phyloP scores from a whole-genome alignment of 2,797 vertebrate genomes.

The Danio tinwini region DNA sequence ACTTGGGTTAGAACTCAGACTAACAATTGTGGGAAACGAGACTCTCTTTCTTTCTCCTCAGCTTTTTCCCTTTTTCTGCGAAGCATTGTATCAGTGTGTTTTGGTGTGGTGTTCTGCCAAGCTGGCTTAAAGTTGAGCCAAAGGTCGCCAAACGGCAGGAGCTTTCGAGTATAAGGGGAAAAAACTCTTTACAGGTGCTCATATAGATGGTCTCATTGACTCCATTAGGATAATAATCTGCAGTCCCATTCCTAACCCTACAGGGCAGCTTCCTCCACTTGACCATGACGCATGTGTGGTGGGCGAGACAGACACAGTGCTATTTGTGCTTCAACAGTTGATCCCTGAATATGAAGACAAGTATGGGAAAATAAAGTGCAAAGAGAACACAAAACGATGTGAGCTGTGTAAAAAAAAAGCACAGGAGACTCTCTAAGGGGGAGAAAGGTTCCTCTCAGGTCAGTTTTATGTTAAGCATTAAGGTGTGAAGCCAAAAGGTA shows the following conservation, averaged over 20 bases:
- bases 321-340: conserved; percentile 34
- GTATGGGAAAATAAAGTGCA: conserved; percentile 37
- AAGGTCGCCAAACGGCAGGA: conserved; percentile 64
- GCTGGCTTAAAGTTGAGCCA: conserved; percentile 51
- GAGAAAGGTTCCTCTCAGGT: conserved; percentile 30
- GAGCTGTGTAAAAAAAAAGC: conserved; percentile 30
- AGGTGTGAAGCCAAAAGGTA: conserved; percentile 13
- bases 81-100: conserved; percentile 65
- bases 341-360: conserved; percentile 49
- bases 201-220: conserved; percentile 1
- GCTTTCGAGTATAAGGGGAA: conserved; percentile 49
- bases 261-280: conserved; percentile 30
- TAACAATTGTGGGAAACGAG: conserved; percentile 43
- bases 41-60: conserved; percentile 36
- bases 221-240: conserved; percentile 35
- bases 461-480: conserved; percentile 7
- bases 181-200: conserved; percentile 63
- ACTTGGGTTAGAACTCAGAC: conserved; percentile 58
- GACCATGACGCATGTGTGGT: conserved; percentile 27
- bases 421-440: conserved; percentile 13
- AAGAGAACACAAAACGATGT: conserved; percentile 19
- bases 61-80: conserved; percentile 51
- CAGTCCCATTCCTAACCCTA: conserved; percentile 34
- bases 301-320: conserved; percentile 12
- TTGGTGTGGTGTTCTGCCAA: conserved; percentile 64